These are phyloP conservation scores for Pimephales promelas DNA, from an alignment of 2,113 vertebrate species.

Conservation along the genomic window DNA sequence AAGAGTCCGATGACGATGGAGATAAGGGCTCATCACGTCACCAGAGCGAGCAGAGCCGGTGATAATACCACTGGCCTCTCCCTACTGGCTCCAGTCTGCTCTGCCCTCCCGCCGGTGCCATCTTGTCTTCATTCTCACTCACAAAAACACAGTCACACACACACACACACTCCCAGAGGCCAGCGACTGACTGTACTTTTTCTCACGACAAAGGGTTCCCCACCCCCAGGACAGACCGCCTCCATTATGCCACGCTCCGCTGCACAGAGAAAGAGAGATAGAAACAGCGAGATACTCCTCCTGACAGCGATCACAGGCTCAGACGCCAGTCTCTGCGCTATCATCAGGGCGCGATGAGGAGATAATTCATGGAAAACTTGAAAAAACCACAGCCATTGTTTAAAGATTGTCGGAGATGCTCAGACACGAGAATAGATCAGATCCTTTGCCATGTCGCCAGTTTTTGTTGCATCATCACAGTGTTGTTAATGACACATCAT, in stretches of 20 bases:
- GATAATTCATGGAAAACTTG: slow-evolving; percentile 59
- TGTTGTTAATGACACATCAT: slow-evolving; percentile 21
- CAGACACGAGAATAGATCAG: slow-evolving; percentile 50
- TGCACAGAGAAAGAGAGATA: slow-evolving; percentile 63
- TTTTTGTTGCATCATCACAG: slow-evolving; percentile 45
- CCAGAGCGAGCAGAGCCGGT: slow-evolving; percentile 48
- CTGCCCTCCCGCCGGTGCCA: slow-evolving; percentile 71
- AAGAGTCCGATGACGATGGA: slow-evolving; percentile 65
- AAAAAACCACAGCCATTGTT: slow-evolving; percentile 55
- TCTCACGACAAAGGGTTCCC: slow-evolving; percentile 65
- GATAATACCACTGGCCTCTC: slow-evolving; percentile 73
- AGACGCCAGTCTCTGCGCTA: slow-evolving; percentile 64
- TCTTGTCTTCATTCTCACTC: slow-evolving; percentile 65
- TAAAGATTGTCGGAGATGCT: slow-evolving; percentile 57
- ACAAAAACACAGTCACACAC: slow-evolving; percentile 15
- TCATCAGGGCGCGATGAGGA: slow-evolving; percentile 71
- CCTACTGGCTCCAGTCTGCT: slow-evolving; percentile 60
- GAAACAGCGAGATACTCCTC: slow-evolving; percentile 58
- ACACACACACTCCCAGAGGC: slow-evolving; percentile 43
- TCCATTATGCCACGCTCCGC: slow-evolving; percentile 63
- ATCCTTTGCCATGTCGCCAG: slow-evolving; percentile 45
- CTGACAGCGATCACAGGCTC: slow-evolving; percentile 62
- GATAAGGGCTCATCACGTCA: slow-evolving; percentile 69
- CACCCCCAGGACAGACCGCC: slow-evolving; percentile 59
- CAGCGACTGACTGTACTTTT: slow-evolving; percentile 67